Evolutionary conservation across 2,888 invertebrate species (phyloP), one percentile per base, ranked within the genome.

Genomic region (Sipunculus nudus): DNA sequence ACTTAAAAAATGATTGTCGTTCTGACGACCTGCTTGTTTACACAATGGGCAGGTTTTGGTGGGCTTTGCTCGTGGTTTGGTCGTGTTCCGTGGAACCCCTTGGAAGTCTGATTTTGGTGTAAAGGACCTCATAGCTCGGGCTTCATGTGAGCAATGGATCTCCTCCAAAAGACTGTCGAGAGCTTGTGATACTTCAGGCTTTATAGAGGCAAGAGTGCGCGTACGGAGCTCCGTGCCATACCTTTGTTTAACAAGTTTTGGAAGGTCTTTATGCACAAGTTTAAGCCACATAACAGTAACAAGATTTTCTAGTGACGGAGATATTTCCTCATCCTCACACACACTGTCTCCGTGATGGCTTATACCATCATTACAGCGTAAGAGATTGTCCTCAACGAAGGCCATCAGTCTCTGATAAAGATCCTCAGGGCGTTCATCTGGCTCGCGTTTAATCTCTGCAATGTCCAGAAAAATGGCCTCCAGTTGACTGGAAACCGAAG

Each of bases 181-280:
- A 13, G 68, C 68, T 19, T 53, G 63, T 2, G 66, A 68, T n/a
- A 66, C 68, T 50, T 65, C 58, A 3, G 67, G 69, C 53, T 67
- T 71, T 8, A 69, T 25, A 5, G 66, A 67, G 8, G 69, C 62
- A 16, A 72, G 60, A 19, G 68, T 67, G 16, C 59, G 40, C 0
- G 66, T 63, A 21, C 68, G 32, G 8, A 68, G 49, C 13, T 68
- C 67, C 4, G 71, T 62, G 1, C 67, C 70, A 48, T 67, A 70
- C 3, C 61, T 26, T 52, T 69, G 69, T 38, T 69, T 69, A 0
- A 70, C 57, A 8, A 69, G 43, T 21, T 31, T 38, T 1, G 65
- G 67, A 16, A 71, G 40, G 23, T 57, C 56, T 10, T 29, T 25
- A 38, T 72, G 53, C n/a, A 71, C 53, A 8, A 71, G 46, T 21